These are phyloP conservation scores for Ceratotherium simum DNA, from an alignment of 2,113 vertebrate species.

Conservation along the genomic window DNA sequence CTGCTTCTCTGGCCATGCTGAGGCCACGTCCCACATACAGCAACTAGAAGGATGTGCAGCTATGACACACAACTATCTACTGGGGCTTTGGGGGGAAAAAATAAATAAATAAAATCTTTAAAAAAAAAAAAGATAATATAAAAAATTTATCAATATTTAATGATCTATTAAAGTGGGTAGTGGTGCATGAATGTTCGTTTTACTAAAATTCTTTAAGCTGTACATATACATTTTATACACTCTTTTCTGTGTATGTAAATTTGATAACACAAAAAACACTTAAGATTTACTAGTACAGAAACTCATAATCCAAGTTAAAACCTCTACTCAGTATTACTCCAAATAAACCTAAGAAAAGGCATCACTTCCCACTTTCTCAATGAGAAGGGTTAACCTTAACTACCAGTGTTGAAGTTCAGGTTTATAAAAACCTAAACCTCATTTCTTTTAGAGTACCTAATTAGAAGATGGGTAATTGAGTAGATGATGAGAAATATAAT, in stretches of 20 bases:
- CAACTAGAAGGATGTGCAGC: too few species aligned
- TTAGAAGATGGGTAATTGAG: background rate
- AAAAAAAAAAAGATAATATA: background rate
- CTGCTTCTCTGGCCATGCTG: too few species aligned
- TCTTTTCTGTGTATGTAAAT: background rate
- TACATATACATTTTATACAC: background rate
- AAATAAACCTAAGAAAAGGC: background rate
- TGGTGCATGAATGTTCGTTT: background rate
- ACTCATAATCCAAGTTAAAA: slow-evolving; percentile 8
- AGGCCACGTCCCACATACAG: too few species aligned
- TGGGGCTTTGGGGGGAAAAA: too few species aligned
- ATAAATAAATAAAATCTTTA: too few species aligned
- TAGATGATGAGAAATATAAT: background rate
- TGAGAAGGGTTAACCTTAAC: background rate
- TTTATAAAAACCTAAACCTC: background rate
- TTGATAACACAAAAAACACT: slow-evolving; percentile 4
- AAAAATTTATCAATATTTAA: background rate
- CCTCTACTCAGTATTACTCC: background rate
- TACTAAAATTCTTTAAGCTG: background rate
- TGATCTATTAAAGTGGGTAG: background rate
- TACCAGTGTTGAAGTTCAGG: background rate
- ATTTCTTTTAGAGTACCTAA: background rate
- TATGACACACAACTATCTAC: too few species aligned
- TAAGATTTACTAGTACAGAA: background rate
- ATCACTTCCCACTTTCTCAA: background rate